These are phyloP conservation scores for Drosophila pseudotalamancana DNA, from an alignment of 2,888 invertebrate genomes.

Conservation along the genomic window DNA sequence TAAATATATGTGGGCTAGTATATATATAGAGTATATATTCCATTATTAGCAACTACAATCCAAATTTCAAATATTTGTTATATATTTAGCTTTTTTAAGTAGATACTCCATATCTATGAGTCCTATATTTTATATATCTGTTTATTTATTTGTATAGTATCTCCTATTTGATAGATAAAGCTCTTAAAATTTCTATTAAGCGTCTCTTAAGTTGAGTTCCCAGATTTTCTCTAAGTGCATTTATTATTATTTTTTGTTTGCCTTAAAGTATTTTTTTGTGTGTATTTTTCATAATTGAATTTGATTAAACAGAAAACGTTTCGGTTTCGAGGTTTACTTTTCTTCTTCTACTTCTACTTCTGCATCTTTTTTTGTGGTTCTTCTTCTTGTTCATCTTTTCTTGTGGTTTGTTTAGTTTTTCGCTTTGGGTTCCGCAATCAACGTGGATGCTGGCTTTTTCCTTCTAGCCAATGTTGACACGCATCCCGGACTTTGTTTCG, in stretches of 20 bases:
- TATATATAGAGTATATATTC: no score
- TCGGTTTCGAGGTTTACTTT: slow-evolving; percentile 28
- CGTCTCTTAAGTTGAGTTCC: background rate
- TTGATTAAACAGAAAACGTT: slow-evolving; percentile 63
- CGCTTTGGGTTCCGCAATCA: slow-evolving; percentile 39
- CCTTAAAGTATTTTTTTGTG: slow-evolving; percentile 28
- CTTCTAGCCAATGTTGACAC: slow-evolving; percentile 38
- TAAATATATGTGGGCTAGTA: no score
- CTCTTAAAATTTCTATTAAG: no score
- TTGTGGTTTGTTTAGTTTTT: slow-evolving; percentile 46
- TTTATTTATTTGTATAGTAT: no score
- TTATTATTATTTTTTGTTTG: background rate
- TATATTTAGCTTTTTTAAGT: no score
- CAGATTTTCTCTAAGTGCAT: slow-evolving; percentile 4
- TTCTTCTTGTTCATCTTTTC: background rate
- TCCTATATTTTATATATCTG: no score
- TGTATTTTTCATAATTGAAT: slow-evolving; percentile 69
- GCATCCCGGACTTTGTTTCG: slow-evolving; percentile 43
- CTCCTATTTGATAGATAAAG: no score
- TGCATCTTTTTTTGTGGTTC: background rate
- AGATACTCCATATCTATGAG: no score
- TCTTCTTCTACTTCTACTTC: background rate
- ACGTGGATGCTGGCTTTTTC: slow-evolving; percentile 3
- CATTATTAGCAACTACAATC: no score
- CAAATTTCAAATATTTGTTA: no score